Conservation (phyloP, 64 coral and sea anemone genomes). For the Catalaphyllia jardinei region DNA sequence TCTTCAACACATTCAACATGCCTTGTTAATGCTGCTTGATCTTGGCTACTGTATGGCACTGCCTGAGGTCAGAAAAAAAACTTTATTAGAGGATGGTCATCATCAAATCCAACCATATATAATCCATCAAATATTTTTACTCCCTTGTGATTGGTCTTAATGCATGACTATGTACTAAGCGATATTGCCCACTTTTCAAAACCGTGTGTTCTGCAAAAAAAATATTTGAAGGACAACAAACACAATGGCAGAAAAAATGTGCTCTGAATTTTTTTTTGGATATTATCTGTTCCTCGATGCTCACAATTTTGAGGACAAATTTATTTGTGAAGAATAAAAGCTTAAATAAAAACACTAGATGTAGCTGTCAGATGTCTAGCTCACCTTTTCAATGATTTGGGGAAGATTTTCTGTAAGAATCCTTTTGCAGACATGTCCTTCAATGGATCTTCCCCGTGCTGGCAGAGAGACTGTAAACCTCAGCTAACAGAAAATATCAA, state of each 20-base stretch:
- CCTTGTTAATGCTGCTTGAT: constrained; percentile 43
- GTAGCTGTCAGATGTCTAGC: not conserved
- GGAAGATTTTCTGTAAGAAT: constrained; percentile 77
- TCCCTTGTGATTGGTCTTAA: no score
- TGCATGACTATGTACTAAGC: no score
- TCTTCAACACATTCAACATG: constrained; percentile 77
- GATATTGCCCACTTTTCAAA: no score
- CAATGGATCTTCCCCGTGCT: constrained; percentile 71
- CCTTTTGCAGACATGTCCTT: constrained; percentile 66
- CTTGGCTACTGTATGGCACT: constrained; percentile 62
- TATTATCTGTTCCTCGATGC: no score
- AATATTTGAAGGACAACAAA: no score
- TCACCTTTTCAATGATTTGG: constrained; percentile 65
- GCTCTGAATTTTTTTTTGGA: no score
- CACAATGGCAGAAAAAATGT: no score
- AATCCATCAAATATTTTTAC: not conserved
- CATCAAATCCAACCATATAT: no score
- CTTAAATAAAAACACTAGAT: no score
- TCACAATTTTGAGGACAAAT: no score
- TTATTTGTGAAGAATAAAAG: no score
- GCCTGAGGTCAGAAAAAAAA: constrained; percentile 23
- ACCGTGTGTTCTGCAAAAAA: no score
- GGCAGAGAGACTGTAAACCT: constrained; percentile 77
- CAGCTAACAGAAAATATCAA: constrained; percentile 17
- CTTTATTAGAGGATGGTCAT: not conserved